Evolutionary conservation across 2,888 invertebrate species (phyloP).

Genomic region (Pteria penguin): DNA sequence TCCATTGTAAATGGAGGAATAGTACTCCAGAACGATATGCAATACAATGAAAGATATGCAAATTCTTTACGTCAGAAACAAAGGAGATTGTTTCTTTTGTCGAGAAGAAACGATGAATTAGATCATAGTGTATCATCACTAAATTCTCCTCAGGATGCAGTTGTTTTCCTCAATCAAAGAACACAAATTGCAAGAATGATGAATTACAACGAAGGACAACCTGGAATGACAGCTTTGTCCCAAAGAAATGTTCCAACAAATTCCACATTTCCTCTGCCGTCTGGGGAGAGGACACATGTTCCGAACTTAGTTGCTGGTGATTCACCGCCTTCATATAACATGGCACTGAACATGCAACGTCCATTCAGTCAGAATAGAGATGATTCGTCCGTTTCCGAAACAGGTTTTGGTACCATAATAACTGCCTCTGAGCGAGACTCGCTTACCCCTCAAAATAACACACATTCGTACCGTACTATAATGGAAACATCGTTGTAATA

Average conservation of each 20-base stretch:
- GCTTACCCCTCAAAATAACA: slow-evolving; percentile 12
- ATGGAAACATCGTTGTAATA: slow-evolving; percentile 55
- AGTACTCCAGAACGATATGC: slow-evolving; percentile 39
- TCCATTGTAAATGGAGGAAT: slow-evolving; percentile 47
- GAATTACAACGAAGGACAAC: not conserved
- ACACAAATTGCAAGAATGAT: slow-evolving; percentile 7
- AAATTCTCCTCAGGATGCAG: slow-evolving; percentile 25
- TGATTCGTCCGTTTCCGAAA: not conserved
- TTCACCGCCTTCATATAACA: slow-evolving; percentile 54
- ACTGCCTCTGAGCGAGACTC: not conserved
- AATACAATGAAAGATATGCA: slow-evolving; percentile 81
- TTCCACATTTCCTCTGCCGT: not conserved
- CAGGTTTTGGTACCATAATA: not conserved
- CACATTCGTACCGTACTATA: slow-evolving; percentile 31
- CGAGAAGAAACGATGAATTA: slow-evolving; percentile 11
- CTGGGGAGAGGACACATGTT: not conserved
- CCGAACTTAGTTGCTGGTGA: not conserved
- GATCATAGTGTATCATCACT: not conserved
- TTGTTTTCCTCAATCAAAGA: slow-evolving; percentile 28
- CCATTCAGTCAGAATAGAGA: slow-evolving; percentile 26
- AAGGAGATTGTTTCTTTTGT: slow-evolving; percentile 37
- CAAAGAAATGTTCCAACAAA: not conserved
- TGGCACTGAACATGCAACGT: slow-evolving; percentile 55
- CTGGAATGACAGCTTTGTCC: not conserved
- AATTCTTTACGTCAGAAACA: slow-evolving; percentile 80